Percentiles rank a stretch among this genome's conserved stretches.
Conservation (phyloP, 1,140 invertebrate species). For the Drosophila asahinai region DNA sequence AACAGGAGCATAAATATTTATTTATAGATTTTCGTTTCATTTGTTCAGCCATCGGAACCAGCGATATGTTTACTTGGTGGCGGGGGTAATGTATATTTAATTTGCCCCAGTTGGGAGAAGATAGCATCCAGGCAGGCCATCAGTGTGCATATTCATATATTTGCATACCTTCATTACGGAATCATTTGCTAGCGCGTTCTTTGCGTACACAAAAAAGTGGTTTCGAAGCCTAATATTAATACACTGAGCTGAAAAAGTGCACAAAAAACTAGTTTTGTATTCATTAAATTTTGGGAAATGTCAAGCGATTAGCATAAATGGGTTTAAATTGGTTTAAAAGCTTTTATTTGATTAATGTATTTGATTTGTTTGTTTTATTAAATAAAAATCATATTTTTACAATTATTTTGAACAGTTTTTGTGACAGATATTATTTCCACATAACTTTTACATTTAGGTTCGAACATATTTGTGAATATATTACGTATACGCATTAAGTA, state of each 20-base stretch:
- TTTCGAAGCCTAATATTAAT: slow-evolving; percentile 17
- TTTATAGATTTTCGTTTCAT: slow-evolving; percentile 46
- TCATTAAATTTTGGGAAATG: slow-evolving; percentile 5
- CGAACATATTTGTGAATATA: neutral
- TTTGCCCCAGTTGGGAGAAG: slow-evolving; percentile 40
- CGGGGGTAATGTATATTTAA: slow-evolving; percentile 46
- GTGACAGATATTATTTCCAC: too few species aligned
- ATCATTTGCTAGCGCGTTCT: slow-evolving; percentile 22
- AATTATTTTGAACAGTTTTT: neutral
- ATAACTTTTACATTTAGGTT: neutral
- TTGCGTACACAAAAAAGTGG: slow-evolving; percentile 7
- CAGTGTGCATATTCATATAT: slow-evolving; percentile 34
- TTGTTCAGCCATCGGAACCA: slow-evolving; percentile 37
- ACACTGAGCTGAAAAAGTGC: slow-evolving; percentile 1
- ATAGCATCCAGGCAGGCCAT: slow-evolving; percentile 30
- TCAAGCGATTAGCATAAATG: slow-evolving; percentile 15
- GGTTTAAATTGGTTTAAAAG: neutral
- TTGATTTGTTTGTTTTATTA: too few species aligned
- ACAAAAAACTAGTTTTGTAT: neutral
- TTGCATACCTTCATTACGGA: slow-evolving; percentile 44
- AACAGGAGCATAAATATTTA: slow-evolving; percentile 38
- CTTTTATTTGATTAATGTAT: too few species aligned
- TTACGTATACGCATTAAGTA: slow-evolving; percentile 3
- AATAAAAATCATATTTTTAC: neutral
- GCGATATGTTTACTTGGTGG: slow-evolving; percentile 31